phyloP scores from a whole-genome alignment of 2,888 invertebrate genomes.

The Thumatha senex region DNA sequence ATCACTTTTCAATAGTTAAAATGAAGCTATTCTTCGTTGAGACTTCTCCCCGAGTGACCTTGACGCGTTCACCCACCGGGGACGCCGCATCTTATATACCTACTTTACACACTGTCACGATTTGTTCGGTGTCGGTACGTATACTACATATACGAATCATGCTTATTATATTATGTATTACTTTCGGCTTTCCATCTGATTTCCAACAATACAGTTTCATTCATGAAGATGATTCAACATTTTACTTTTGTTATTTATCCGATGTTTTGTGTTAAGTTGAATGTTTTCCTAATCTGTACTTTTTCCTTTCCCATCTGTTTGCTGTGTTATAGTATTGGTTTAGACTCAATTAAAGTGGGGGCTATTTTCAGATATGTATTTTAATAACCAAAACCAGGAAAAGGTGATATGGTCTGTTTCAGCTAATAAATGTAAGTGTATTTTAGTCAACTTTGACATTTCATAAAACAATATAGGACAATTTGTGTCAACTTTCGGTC shows the following conservation, averaged over 20 bases:
- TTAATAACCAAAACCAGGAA: too few species aligned
- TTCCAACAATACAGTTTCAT: constrained; percentile 38
- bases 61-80: constrained; percentile 63
- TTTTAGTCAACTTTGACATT: too few species aligned
- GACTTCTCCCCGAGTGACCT: constrained; percentile 63
- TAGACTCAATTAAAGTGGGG: too few species aligned
- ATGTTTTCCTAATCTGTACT: constrained; percentile 17
- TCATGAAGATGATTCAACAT: constrained; percentile 22
- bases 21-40: constrained; percentile 53
- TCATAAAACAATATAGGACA: too few species aligned
- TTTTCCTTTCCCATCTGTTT: too few species aligned
- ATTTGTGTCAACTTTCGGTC: too few species aligned
- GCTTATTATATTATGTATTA: constrained; percentile 17
- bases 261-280: not conserved
- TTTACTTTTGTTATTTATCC: too few species aligned
- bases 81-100: constrained; percentile 60
- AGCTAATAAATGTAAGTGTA: too few species aligned
- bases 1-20: constrained; percentile 21
- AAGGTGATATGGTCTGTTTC: too few species aligned
- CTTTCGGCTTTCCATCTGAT: constrained; percentile 34
- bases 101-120: constrained; percentile 49
- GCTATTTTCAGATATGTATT: too few species aligned
- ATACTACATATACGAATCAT: constrained; percentile 14
- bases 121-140: constrained; percentile 44
- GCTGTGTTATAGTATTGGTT: too few species aligned